Evolutionary conservation across 2,113 vertebrate species (phyloP), one percentile per base, ranked within the genome.

Genomic region (Columba janthina): DNA sequence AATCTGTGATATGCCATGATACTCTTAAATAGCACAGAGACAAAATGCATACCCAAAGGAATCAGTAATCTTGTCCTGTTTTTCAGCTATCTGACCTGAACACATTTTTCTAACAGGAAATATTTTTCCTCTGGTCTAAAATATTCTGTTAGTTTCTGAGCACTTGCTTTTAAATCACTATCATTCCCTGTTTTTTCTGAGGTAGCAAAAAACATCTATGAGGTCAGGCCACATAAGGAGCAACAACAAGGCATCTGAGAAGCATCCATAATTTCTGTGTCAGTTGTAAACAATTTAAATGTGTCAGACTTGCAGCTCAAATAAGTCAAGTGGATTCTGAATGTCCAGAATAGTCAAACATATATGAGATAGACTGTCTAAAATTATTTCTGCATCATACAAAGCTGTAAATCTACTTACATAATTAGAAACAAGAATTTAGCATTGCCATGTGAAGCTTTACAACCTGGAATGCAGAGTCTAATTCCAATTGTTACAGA

Each of bases 91-190:
- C 83, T 93, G 72, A 62, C 46, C 42, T 80, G 32, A 89, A 88
- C 78, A 87, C 44, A 67, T 75, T 46, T 90, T 81, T 97, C 71
- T 93, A 88, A 77, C 24, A 82, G 34, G 57, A 82, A 87, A 22
- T 56, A 21, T 26, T 80, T 82, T 79, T 87, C 65, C 60, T 67
- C 15, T 87, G 38, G 15, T 85, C 62, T 92, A 78, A 96, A 97
- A 93, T 96, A 85, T 53, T 94, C 65, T 73, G 29, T 95, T 96
- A 94, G 54, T 69, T 96, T 96, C 50, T 82, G 42, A 96, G 77
- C 10, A 44, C 46, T 92, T 87, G 4, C 12, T 87, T 94, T 81
- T 93, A 96, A 97, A 94, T 67, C 16, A 50, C 26, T 96, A 53
- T 96, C 26, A 91, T 86, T 38, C 8, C 15, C 22, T 88, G 11